A percentile compares a stretch with the other conserved stretches of the same genome.
Evolutionary conservation across 1,140 invertebrate genomes (phyloP).

Genomic region (Ips typographus): DNA sequence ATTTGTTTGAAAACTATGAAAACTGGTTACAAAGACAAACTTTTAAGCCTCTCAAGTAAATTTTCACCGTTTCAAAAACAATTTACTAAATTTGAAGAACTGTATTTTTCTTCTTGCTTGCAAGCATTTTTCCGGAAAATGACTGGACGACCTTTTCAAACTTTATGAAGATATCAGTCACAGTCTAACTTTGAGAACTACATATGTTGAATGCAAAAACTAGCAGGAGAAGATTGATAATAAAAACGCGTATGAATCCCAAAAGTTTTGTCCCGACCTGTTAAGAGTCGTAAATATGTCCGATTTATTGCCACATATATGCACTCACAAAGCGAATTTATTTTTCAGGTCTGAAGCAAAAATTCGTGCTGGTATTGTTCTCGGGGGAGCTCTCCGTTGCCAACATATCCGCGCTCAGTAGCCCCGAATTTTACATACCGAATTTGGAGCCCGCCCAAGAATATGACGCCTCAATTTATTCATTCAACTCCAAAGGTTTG

Average conservation of each 20-base stretch:
- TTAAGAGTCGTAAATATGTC: constrained; percentile 13
- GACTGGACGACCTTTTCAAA: too few species aligned
- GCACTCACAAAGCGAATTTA: constrained; percentile 13
- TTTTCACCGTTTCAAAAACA: too few species aligned
- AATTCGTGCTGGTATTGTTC: constrained; percentile 52
- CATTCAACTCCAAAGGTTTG: constrained; percentile 60
- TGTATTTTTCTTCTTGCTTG: too few species aligned
- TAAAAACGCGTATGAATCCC: not conserved
- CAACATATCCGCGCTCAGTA: constrained; percentile 43
- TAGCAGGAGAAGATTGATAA: too few species aligned
- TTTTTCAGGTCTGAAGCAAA: constrained; percentile 52
- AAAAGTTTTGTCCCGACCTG: not conserved
- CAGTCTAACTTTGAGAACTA: too few species aligned
- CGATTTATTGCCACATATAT: constrained; percentile 13
- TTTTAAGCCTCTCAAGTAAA: too few species aligned
- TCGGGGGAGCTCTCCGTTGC: constrained; percentile 44
- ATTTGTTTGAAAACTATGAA: too few species aligned
- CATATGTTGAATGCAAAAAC: too few species aligned
- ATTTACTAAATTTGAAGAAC: too few species aligned
- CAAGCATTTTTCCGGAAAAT: too few species aligned
- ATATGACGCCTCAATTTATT: constrained; percentile 56
- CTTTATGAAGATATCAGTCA: too few species aligned
- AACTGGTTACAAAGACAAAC: too few species aligned
- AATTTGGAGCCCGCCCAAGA: constrained; percentile 54
- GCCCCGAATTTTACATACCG: constrained; percentile 50